A percentile compares a stretch with the other conserved stretches of the same genome.
phyloP scores from a whole-genome alignment of 2,797 vertebrate genomes.

The Steatocranus sp. region DNA sequence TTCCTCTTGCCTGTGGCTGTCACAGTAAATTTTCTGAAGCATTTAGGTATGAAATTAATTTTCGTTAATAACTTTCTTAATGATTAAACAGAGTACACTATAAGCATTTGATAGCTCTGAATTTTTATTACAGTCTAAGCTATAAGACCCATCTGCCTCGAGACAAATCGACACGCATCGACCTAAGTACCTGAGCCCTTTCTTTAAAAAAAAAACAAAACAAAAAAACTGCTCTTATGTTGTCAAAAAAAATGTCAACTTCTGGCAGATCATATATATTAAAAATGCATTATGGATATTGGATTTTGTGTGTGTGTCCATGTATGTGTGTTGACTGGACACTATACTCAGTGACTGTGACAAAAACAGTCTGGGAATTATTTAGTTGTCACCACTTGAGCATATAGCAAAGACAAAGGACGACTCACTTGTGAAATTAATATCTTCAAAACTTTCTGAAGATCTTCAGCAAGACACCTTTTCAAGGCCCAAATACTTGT shows the following conservation, averaged over 20 bases:
- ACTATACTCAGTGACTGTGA: background rate
- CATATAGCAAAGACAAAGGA: conserved; percentile 17
- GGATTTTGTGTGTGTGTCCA: background rate
- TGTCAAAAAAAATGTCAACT: background rate
- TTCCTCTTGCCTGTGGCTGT: conserved; percentile 1
- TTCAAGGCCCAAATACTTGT: background rate
- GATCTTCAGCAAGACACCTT: conserved; percentile 7
- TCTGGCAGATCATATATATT: background rate
- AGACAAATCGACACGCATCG: conserved; percentile 42
- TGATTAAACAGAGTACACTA: conserved; percentile 29
- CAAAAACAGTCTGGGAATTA: background rate
- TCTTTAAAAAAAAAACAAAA: conserved; percentile 9
- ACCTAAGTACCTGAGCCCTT: background rate
- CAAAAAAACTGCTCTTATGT: conserved; percentile 16
- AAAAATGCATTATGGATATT: background rate
- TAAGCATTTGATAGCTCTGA: conserved; percentile 32
- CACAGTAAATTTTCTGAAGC: conserved; percentile 31
- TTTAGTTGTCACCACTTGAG: background rate
- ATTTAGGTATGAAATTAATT: conserved; percentile 56
- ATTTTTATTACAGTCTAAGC: conserved; percentile 45
- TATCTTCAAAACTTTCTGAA: conserved; percentile 10
- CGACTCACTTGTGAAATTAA: conserved; percentile 15
- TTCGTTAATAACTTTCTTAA: conserved; percentile 49
- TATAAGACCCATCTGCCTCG: conserved; percentile 33
- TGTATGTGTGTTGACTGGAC: background rate